Base-by-base conservation (phyloP, 2,113 vertebrate species). In the Lota lota region DNA sequence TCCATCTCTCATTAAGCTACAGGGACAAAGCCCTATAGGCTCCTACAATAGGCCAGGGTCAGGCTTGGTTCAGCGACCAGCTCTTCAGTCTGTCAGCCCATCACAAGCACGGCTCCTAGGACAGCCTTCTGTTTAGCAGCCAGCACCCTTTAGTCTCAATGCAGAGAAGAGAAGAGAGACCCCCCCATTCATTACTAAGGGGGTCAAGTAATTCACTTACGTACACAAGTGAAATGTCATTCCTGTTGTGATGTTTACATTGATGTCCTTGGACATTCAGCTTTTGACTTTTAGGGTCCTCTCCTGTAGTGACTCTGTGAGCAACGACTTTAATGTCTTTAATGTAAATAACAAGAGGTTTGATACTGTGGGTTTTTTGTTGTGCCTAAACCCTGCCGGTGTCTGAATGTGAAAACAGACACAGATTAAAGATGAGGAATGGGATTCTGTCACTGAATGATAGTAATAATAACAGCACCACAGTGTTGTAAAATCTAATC, bases 1-100 rank as follows among this genome's bases (percentile, higher is more conserved):
- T 88, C 80, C 77, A 75, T 78, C 78, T 85, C 88, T 92, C 90
- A 91, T 92, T 91, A 91, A 90, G 82, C 82, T 71, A 76, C 82
- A 56, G 82, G 82, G 83, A 89, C 86, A 89, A 90, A 91, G 88
- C 81, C 81, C 83, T 84, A 47, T 47, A 84, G 81, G 79, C 79
- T 68, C 71, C 40, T 72, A 92, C 90, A 92, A 91, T 47, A 88
- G 83, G 76, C 77, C 76, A 79, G 87, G 91, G 90, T 91, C 90
- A 87, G 81, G 80, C 79, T 74, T 77, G 85, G 86, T 87, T 92
- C 88, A 91, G 77, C 86, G 85, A 87, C 79, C 87, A 88, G 86
- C 81, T 86, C 86, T 64, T 47, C 73, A 73, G 83, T 80, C 77
- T 89, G 86, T 91, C 90, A 89, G 81, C 78, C 87, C 85, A 80